These are phyloP conservation scores for Anolis carolinensis DNA, from an alignment of 2,113 vertebrate species.

Conservation along the genomic window DNA sequence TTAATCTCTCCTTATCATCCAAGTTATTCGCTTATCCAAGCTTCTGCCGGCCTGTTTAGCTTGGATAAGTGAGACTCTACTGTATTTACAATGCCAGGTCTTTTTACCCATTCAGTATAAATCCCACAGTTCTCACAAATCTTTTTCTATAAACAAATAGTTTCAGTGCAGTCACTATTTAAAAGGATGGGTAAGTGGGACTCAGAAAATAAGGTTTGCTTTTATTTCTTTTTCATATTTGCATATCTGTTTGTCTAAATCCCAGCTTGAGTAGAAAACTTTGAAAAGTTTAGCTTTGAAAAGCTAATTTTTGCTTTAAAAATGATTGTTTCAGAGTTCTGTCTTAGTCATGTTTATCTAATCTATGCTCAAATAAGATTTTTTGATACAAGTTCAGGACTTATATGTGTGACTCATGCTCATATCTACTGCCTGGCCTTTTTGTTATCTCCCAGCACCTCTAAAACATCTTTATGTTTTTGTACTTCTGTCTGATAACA, in stretches of 20 bases:
- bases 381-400: constrained; percentile 14
- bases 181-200: background rate
- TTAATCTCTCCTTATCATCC: too few species aligned
- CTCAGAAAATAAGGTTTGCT: background rate
- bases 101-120: background rate
- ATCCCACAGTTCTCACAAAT: background rate
- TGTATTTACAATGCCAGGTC: background rate
- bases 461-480: constrained; percentile 26
- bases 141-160: background rate
- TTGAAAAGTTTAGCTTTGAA: background rate
- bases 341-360: constrained; percentile 18
- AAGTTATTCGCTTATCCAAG: too few species aligned
- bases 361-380: constrained; percentile 19
- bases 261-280: background rate
- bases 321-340: constrained; percentile 7
- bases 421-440: constrained; percentile 17
- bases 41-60: too few species aligned
- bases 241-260: background rate
- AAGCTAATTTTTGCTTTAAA: background rate
- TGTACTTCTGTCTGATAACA: constrained; percentile 23
- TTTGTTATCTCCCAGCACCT: constrained; percentile 16
- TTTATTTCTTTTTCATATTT: background rate
- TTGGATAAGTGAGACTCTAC: background rate
- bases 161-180: background rate
- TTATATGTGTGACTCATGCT: constrained; percentile 32